Evolutionary conservation across 2,797 vertebrate species (phyloP).

Genomic region (Acrossocheilus wenchowensis): DNA sequence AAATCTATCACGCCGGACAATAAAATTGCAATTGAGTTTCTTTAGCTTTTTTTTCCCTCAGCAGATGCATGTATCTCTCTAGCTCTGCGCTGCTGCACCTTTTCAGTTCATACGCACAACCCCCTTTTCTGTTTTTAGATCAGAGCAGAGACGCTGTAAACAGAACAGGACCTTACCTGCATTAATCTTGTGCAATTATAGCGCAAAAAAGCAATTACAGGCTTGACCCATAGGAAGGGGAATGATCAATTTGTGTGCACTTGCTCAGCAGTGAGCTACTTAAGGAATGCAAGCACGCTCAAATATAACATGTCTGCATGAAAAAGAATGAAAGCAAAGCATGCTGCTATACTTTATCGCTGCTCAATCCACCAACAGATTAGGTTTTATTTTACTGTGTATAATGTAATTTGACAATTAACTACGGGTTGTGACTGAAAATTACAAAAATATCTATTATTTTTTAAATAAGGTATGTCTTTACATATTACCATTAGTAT

Average conservation of each 20-base stretch:
- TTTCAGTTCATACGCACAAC: conserved; percentile 74
- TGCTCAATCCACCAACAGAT: neutral
- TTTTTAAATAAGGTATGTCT: neutral
- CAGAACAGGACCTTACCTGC: conserved; percentile 69
- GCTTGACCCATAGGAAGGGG: conserved; percentile 59
- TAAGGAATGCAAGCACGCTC: conserved; percentile 8
- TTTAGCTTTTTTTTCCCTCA: conserved; percentile 91
- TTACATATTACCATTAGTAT: neutral
- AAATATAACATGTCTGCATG: neutral
- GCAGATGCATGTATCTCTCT: conserved; percentile 93
- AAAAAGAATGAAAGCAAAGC: conserved; percentile 14
- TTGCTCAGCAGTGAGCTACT: conserved; percentile 37
- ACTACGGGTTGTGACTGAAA: neutral
- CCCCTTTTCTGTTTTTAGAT: conserved; percentile 77
- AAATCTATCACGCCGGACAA: conserved; percentile 99
- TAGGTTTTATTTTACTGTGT: neutral
- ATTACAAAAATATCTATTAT: neutral
- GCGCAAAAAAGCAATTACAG: conserved; percentile 72
- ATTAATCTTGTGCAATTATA: conserved; percentile 80
- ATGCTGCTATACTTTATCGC: neutral
- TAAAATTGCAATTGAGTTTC: conserved; percentile 99
- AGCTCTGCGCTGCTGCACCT: conserved; percentile 81
- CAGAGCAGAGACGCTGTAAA: conserved; percentile 67
- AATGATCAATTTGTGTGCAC: conserved; percentile 63
- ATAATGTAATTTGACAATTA: neutral